Evolutionary conservation across 2,888 invertebrate species (phyloP), one percentile per base, ranked within the genome.

Genomic region (Mimas tiliae): DNA sequence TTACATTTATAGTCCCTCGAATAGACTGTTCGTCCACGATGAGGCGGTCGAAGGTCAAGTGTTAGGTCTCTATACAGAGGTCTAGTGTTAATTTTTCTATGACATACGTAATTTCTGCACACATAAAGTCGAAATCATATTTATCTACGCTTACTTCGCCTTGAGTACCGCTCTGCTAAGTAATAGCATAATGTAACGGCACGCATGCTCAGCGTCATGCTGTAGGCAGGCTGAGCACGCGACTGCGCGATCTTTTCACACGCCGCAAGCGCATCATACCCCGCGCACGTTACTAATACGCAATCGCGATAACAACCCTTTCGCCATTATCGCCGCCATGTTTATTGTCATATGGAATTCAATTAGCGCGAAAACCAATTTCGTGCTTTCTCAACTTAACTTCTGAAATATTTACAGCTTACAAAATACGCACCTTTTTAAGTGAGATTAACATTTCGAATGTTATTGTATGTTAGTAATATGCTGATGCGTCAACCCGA

Each of bases 221-320:
- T 78, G 67, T 67, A 67, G 67, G 72, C 77, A 34, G 65, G 33
- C 73, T 67, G 72, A 74, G 70, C 77, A 75, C 70, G 74, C 79
- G 73, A 75, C 73, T 75, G 69, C 66, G 67, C 68, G 67, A 38
- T 69, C 67, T 67, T 72, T 82, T 84, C 84, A 83, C 80, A 83
- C 78, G 81, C 69, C 70, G 72, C 67, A 68, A 64, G 75, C 75
- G 75, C 78, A 79, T 70, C 79, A 70, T 55, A 69, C 69, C 72
- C 73, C 67, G 74, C 78, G 81, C 84, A 83, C 84, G 84, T 63
- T 33, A 53, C 21, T 27, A 65, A 55, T 58, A 62, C 65, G 45
- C 51, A 52, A 66, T 62, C 52, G 65, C 51, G 52, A 62, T 50
- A 65, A 51, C 63, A 45, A 62, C 63, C 66, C 66, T 66, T 63